Evolutionary conservation across 2,797 vertebrate species (phyloP).

Genomic region (Platalea minor): DNA sequence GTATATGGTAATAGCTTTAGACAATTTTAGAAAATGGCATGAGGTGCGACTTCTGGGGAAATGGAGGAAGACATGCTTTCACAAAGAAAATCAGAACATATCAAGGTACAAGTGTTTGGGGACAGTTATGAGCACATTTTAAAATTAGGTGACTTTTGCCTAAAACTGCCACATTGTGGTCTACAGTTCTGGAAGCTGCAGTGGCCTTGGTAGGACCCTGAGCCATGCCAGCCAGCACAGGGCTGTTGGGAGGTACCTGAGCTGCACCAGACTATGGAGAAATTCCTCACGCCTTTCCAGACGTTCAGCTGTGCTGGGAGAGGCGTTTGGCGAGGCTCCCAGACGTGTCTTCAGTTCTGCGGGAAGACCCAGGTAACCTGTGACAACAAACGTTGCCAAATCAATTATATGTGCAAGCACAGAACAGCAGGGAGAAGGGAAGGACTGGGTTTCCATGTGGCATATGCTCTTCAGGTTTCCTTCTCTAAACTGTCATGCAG

Average conservation of each 20-base stretch:
- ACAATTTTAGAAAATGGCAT: neutral
- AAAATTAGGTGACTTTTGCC: neutral
- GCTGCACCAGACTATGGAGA: neutral
- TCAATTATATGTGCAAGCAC: neutral
- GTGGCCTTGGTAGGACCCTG: neutral
- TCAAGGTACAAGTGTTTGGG: neutral
- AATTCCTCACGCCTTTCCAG: neutral
- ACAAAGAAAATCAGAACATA: neutral
- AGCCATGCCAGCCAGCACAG: neutral
- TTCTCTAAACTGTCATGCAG: neutral
- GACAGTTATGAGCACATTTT: neutral
- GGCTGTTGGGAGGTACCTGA: neutral
- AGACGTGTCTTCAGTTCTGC: neutral
- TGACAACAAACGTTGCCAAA: neutral
- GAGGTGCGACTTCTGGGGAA: neutral
- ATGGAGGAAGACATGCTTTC: neutral
- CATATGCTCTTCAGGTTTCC: neutral
- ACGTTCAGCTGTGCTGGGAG: neutral
- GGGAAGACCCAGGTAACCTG: neutral
- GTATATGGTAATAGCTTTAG: neutral
- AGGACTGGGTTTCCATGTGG: neutral
- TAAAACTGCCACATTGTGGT: neutral
- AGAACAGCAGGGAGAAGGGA: neutral
- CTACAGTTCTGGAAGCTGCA: neutral
- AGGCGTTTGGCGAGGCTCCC: neutral